phyloP scores from a whole-genome alignment of 2,113 vertebrate genomes.

The Porphyrio hochstetteri region DNA sequence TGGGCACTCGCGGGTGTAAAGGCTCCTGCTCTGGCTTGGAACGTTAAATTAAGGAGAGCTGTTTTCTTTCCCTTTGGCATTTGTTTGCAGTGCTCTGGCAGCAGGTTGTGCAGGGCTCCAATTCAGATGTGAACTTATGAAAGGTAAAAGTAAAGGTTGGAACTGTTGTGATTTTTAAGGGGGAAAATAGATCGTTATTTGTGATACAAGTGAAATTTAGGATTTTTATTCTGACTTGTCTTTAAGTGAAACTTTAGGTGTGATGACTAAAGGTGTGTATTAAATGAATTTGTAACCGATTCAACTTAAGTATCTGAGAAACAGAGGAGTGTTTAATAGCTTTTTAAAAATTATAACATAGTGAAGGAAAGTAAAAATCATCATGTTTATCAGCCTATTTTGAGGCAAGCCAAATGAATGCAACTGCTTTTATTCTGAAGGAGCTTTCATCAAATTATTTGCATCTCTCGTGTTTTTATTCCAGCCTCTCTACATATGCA shows the following conservation, averaged over 20 bases:
- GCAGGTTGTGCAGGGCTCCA: background rate
- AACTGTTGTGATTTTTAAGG: background rate
- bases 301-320: background rate
- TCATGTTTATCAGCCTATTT: background rate
- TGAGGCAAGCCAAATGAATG: background rate
- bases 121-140: background rate
- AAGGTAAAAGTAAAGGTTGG: background rate
- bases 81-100: background rate
- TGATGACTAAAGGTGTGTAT: background rate
- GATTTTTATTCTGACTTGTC: background rate
- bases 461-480: conserved; percentile 5
- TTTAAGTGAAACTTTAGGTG: background rate
- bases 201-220: background rate
- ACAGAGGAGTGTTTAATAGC: background rate
- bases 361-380: background rate
- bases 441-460: background rate
- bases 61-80: background rate
- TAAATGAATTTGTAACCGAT: background rate
- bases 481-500: background rate
- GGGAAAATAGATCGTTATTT: background rate
- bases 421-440: conserved; percentile 6
- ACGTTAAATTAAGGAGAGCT: background rate
- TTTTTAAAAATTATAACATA: background rate
- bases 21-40: background rate
- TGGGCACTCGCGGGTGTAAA: background rate